These are phyloP conservation scores for Neocrepidodera transversa DNA, from an alignment of 2,888 invertebrate genomes.

Conservation along the genomic window DNA sequence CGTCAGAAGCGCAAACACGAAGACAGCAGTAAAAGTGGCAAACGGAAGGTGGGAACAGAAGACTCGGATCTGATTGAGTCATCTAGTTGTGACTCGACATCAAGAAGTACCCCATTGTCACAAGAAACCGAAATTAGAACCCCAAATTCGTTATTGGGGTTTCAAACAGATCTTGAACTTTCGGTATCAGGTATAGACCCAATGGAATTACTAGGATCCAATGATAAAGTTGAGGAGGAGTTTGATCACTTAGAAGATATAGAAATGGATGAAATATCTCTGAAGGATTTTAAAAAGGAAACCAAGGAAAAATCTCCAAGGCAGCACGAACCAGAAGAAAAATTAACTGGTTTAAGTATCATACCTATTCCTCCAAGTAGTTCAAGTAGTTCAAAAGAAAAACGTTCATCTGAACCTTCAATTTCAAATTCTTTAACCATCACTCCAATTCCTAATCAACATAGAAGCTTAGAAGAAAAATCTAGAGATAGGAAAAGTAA, in stretches of 20 bases:
- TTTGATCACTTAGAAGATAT: conserved; percentile 68
- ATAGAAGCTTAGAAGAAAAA: conserved; percentile 49
- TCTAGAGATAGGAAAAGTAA: conserved; percentile 44
- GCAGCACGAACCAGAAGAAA: conserved; percentile 56
- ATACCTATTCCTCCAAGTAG: conserved; percentile 65
- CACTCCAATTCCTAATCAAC: conserved; percentile 65
- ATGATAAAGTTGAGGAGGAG: conserved; percentile 63
- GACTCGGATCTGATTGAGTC: conserved; percentile 68
- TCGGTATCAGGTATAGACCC: conserved; percentile 71
- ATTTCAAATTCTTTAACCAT: conserved; percentile 63
- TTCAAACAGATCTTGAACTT: conserved; percentile 69
- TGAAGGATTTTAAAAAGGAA: conserved; percentile 29
- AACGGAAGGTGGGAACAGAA: conserved; percentile 68
- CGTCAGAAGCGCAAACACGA: conserved; percentile 47
- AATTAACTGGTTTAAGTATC: conserved; percentile 69
- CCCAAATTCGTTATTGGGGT: conserved; percentile 65
- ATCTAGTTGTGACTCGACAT: conserved; percentile 70
- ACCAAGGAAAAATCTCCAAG: conserved; percentile 61
- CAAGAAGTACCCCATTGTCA: conserved; percentile 64
- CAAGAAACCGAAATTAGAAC: conserved; percentile 62
- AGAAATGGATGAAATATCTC: conserved; percentile 61
- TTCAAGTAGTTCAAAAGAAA: conserved; percentile 65
- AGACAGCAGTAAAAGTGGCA: conserved; percentile 49
- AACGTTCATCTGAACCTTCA: conserved; percentile 84
- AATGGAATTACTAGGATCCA: conserved; percentile 63